Percentiles rank a stretch among this genome's conserved stretches.
phyloP scores from a whole-genome alignment of 2,888 invertebrate species.

The Eupithecia dodoneata region DNA sequence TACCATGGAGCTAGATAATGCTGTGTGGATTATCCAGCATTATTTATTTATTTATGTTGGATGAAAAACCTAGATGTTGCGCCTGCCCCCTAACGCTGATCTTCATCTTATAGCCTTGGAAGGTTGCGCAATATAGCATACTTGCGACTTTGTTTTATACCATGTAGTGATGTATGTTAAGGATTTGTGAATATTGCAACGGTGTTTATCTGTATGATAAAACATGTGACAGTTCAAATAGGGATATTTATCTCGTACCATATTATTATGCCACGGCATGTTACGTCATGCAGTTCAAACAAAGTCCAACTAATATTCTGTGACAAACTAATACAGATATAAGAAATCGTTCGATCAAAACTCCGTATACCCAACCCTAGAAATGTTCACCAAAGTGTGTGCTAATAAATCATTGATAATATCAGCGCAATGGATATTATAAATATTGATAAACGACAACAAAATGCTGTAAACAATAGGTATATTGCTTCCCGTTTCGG shows the following conservation, averaged over 20 bases:
- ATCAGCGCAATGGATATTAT: slow-evolving; percentile 61
- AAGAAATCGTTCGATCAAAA: background rate
- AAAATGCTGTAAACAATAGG: slow-evolving; percentile 73
- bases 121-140: background rate
- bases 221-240: background rate
- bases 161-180: too few species aligned
- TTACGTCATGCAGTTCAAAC: background rate
- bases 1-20: too few species aligned
- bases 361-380: slow-evolving; percentile 12
- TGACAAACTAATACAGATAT: background rate
- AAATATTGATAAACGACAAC: slow-evolving; percentile 76
- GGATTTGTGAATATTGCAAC: background rate
- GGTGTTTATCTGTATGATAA: background rate
- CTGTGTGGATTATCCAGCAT: too few species aligned
- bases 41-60: too few species aligned
- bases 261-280: background rate
- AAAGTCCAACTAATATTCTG: background rate
- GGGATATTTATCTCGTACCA: background rate
- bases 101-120: background rate
- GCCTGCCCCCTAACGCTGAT: background rate
- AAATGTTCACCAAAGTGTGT: slow-evolving; percentile 15
- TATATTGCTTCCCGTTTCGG: slow-evolving; percentile 78
- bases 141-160: background rate
- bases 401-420: slow-evolving; percentile 51
- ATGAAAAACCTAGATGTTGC: too few species aligned